phyloP scores from a whole-genome alignment of 1,140 invertebrate species.

The Drosophila guanche region DNA sequence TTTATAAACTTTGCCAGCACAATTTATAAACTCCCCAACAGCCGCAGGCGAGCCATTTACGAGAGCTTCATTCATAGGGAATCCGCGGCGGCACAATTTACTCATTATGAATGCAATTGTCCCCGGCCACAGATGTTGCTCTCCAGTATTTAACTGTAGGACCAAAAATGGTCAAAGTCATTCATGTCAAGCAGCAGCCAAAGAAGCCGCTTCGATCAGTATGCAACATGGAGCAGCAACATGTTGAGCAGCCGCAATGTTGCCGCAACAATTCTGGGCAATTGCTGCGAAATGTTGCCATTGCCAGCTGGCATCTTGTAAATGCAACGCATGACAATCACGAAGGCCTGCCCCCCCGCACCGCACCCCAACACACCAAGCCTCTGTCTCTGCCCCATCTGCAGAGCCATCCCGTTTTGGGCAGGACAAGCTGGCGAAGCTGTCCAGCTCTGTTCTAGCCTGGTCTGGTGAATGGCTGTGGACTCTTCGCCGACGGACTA shows the following conservation, averaged over 20 bases:
- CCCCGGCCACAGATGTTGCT: slow-evolving; percentile 66
- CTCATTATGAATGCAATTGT: slow-evolving; percentile 80
- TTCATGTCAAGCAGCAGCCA: slow-evolving; percentile 61
- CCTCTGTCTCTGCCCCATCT: background rate
- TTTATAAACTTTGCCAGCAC: slow-evolving; percentile 68
- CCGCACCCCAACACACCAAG: background rate
- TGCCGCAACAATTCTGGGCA: slow-evolving; percentile 75
- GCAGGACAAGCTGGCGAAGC: slow-evolving; percentile 39
- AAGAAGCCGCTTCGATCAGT: slow-evolving; percentile 79
- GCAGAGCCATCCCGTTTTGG: slow-evolving; percentile 46
- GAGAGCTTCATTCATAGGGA: slow-evolving; percentile 68
- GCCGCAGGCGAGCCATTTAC: slow-evolving; percentile 15
- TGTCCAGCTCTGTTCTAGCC: slow-evolving; percentile 36
- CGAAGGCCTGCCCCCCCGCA: slow-evolving; percentile 21
- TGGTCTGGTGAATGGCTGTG: slow-evolving; percentile 52
- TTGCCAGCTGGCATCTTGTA: slow-evolving; percentile 80
- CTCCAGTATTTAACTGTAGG: slow-evolving; percentile 74
- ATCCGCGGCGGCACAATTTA: slow-evolving; percentile 37
- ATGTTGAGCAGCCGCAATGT: slow-evolving; percentile 77
- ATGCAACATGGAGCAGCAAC: slow-evolving; percentile 73
- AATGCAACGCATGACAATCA: slow-evolving; percentile 82
- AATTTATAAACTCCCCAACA: slow-evolving; percentile 66
- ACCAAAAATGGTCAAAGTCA: slow-evolving; percentile 81
- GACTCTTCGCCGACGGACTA: slow-evolving; percentile 4
- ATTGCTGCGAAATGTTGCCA: slow-evolving; percentile 66